Evolutionary conservation across 2,888 invertebrate genomes (phyloP), one percentile per base, ranked within the genome.

Genomic region (Psococerastis gibbosa): DNA sequence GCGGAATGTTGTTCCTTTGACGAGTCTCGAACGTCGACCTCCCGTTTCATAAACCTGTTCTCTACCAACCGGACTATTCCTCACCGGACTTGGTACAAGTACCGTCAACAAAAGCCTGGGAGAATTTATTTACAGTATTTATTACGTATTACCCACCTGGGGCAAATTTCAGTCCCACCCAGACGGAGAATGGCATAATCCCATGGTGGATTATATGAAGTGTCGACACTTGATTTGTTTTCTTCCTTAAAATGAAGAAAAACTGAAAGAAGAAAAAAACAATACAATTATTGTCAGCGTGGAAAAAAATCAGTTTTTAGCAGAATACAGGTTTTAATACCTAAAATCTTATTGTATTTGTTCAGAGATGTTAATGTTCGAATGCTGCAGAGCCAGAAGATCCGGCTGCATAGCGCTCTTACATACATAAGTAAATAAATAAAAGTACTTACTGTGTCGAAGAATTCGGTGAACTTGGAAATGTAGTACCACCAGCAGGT

Each of bases 401-500:
- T 38, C 17, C 31, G 18, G 9, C 32, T 41, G 41, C 13, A 32
- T 33, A 41, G 3, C 38, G 38, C 35, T 44, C 35, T 33, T 34
- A 43, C 43, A 34, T 4, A 18, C 20, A 38, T 15, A 31, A 31
- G n/a, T 31, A 31, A 9, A 9, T 9, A 9, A 9, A n/a, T 33
- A 33, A 33, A 33, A 9, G 22, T 44, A 62, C 69, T 69, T 57
- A 92, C 79, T 56, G 94, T 94, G 68, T 95, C 94, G 59, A 89
- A 78, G 64, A 94, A 88, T 65, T 95, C 94, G 54, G 91, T 87
- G 65, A 92, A 92, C 66, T 94, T 95, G 57, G 91, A 87, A 64
- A 94, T 78, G 68, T 87, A 92, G 65, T 92, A 94, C 88, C 87
- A 88, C 89, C 91, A 94, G 64, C 89, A 89, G 33, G 84, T 83